Percentiles rank a stretch among this genome's conserved stretches.
Evolutionary conservation across 2,888 invertebrate species (phyloP).

Genomic region (Coelogynopora nodosa): DNA sequence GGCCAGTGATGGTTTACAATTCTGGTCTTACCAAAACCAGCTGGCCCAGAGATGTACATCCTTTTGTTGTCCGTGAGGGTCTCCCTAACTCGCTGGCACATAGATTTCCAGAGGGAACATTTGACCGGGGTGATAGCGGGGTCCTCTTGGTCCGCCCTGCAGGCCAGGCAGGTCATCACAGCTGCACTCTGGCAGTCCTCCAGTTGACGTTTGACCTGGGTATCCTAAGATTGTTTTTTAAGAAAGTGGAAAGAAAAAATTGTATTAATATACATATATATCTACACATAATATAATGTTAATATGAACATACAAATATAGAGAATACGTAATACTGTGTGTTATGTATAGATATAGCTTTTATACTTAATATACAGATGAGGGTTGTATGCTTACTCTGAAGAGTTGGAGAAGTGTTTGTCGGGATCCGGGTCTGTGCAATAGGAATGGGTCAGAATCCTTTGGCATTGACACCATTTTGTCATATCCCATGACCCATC

Average conservation of each 20-base stretch:
- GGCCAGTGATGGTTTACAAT: not conserved
- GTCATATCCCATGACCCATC: not conserved
- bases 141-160: not conserved
- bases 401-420: not conserved
- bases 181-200: not conserved
- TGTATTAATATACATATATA: not conserved
- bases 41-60: not conserved
- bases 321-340: not conserved
- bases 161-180: not conserved
- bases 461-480: not conserved
- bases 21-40: not conserved
- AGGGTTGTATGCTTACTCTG: not conserved
- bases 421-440: not conserved
- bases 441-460: not conserved
- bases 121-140: not conserved
- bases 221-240: not conserved
- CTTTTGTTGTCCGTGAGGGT: not conserved
- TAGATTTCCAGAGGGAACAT: not conserved
- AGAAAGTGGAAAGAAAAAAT: not conserved
- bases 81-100: not conserved
- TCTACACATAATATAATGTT: no score
- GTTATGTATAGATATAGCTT: not conserved
- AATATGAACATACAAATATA: no score
- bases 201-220: not conserved
- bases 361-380: not conserved